A percentile compares a stretch with the other conserved stretches of the same genome.
Conservation (phyloP, 2,888 invertebrate genomes). For the Apamea anceps region DNA sequence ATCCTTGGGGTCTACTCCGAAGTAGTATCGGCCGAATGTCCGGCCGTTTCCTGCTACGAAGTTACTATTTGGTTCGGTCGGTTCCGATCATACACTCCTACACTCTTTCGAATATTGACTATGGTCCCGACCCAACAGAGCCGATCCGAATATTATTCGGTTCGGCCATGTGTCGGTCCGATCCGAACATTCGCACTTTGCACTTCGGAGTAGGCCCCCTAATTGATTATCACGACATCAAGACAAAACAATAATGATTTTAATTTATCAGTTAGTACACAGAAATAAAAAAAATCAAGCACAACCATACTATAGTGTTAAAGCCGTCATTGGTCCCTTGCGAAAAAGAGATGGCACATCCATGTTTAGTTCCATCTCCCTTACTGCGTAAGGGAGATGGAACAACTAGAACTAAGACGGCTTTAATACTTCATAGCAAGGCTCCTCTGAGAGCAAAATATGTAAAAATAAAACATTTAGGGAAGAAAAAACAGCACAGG, state of each 20-base stretch:
- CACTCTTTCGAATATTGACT: too few relatives aligned
- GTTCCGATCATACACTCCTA: too few relatives aligned
- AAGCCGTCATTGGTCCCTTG: not conserved
- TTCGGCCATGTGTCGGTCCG: too few relatives aligned
- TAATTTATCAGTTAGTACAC: not conserved
- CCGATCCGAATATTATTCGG: too few relatives aligned
- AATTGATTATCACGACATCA: not conserved
- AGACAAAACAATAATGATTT: not conserved
- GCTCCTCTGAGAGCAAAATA: not conserved
- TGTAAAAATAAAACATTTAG: constrained; percentile 62
- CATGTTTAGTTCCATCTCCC: not conserved
- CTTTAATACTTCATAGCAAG: not conserved
- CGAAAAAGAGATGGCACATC: not conserved
- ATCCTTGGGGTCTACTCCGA: not conserved
- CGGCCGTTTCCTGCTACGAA: too few relatives aligned
- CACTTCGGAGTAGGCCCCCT: too few relatives aligned
- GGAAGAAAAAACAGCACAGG: constrained; percentile 54
- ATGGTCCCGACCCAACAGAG: too few relatives aligned
- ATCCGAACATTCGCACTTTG: too few relatives aligned
- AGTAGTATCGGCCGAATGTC: too few relatives aligned
- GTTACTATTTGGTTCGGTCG: too few relatives aligned
- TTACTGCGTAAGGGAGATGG: too few relatives aligned
- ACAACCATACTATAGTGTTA: not conserved
- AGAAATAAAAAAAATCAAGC: not conserved
- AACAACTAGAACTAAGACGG: not conserved